These are phyloP conservation scores for Prenolepis imparis DNA, from an alignment of 2,888 invertebrate species.

Conservation along the genomic window DNA sequence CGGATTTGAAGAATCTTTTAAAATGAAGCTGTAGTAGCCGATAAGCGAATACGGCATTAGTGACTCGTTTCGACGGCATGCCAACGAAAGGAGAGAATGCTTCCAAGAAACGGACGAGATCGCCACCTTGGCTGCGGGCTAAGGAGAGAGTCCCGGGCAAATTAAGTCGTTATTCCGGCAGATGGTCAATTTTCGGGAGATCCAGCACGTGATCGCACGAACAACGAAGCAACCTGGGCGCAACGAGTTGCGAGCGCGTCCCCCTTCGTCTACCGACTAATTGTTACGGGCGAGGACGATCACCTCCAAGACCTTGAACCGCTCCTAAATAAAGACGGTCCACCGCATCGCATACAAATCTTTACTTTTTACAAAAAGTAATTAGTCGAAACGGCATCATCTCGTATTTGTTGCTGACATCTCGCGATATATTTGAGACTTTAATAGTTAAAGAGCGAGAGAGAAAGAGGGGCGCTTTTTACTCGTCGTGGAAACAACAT, in stretches of 20 bases:
- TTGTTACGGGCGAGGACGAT: constrained; percentile 57
- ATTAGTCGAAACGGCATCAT: not conserved
- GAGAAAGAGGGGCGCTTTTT: not conserved
- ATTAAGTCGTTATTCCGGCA: constrained; percentile 85
- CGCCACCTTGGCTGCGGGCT: constrained; percentile 76
- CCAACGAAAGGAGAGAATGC: constrained; percentile 43
- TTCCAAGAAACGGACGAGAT: constrained; percentile 69
- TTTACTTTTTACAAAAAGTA: constrained; percentile 9
- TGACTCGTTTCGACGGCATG: constrained; percentile 61
- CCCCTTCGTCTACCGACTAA: constrained; percentile 64
- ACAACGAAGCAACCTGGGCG: constrained; percentile 52
- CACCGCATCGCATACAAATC: not conserved
- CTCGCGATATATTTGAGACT: not conserved
- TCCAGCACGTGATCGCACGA: constrained; percentile 70
- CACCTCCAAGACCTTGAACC: constrained; percentile 50
- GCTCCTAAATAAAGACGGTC: not conserved
- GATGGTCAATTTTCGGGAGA: constrained; percentile 79
- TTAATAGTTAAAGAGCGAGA: not conserved
- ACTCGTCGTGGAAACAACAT: constrained; percentile 13
- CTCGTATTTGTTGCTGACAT: not conserved
- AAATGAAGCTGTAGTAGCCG: constrained; percentile 55
- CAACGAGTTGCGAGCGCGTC: constrained; percentile 63
- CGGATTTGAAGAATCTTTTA: constrained; percentile 49
- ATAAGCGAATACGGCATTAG: constrained; percentile 17
- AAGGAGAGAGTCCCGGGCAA: constrained; percentile 72